These are phyloP conservation scores for Corythaeola cristata DNA, from an alignment of 2,113 vertebrate genomes.

Conservation along the genomic window DNA sequence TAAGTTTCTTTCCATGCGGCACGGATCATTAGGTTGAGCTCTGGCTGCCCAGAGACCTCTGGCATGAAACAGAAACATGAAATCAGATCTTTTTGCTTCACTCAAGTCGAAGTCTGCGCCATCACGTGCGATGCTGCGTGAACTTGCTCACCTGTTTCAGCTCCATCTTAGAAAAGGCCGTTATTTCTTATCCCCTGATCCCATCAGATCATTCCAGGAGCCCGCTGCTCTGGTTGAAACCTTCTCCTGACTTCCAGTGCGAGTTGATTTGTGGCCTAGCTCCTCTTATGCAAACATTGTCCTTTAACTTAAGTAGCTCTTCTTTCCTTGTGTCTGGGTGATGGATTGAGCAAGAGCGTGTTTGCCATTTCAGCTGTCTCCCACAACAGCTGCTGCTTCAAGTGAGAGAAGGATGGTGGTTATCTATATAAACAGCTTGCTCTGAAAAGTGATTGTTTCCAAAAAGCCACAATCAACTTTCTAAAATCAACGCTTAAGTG, in stretches of 20 bases:
- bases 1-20: not conserved
- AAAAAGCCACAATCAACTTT: not conserved
- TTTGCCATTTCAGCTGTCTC: constrained; percentile 33
- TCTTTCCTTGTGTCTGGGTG: constrained; percentile 21
- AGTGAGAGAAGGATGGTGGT: not conserved
- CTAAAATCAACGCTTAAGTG: not conserved
- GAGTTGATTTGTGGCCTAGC: constrained; percentile 13
- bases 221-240: not conserved
- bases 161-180: not conserved
- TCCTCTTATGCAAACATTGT: constrained; percentile 19
- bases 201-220: not conserved
- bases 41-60: not conserved
- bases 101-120: fast-evolving
- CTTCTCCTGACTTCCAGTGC: not conserved
- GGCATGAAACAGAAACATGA: not conserved
- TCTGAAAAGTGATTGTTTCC: not conserved
- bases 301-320: constrained; percentile 18
- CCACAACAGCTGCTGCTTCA: constrained; percentile 42
- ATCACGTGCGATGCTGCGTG: fast-evolving
- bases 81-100: not conserved
- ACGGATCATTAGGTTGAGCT: constrained; percentile 3
- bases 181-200: not conserved
- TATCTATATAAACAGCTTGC: constrained; percentile 18
- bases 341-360: constrained; percentile 9
- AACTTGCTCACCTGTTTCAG: not conserved